Base-by-base conservation (phyloP, 30 jellyfish, hydroid and myxozoan species). In the Pelagia noctiluca region DNA sequence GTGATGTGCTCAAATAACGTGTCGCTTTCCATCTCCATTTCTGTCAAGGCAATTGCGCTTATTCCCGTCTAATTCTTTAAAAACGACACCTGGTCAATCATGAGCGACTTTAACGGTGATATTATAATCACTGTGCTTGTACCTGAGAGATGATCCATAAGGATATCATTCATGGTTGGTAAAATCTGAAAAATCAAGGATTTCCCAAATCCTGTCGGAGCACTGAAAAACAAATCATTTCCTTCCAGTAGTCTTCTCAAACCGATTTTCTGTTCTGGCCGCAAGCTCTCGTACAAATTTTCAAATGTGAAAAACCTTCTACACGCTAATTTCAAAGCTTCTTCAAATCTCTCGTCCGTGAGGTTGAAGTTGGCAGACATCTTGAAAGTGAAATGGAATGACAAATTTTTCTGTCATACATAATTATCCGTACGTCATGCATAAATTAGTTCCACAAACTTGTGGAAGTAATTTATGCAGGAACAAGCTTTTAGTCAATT, bases 21-120 rank as follows among this genome's bases (percentile, higher is more conserved):
- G 35, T 63, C 75, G 75, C 75, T 63, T 63, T 63, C 75, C 75
- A 63, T 63, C 75, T 63, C 75, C 35, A 35, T 19, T 31, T 63
- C 75, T 63, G 75, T 63, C 35, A 63, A 28, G 13, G 75, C 75
- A 35, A 63, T 63, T 31, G 75, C 42, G 46, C 46, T 63, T n/a
- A 63, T 63, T 63, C 75, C 75, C 35, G 75, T 63, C 75, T 63
- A 36, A n/a, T 63, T 28, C 23, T 63, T 63, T 24, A 63, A 63
- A 63, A 19, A 63, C 46, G 75, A 63, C 31, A 63, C 75, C 29
- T 63, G 75, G 75, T 63, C 38, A 21, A 63, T 63, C 42, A 63
- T 63, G 46, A 63, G 75, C 35, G 75, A 63, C 29, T 63, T 63
- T 28, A 63, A 63, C 75, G 75, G 75, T 19, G 75, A 63, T 63